Percentiles rank a stretch among this genome's conserved stretches.
Conservation (phyloP, 2,888 invertebrate genomes). For the Polydrusus pterygomalis region DNA sequence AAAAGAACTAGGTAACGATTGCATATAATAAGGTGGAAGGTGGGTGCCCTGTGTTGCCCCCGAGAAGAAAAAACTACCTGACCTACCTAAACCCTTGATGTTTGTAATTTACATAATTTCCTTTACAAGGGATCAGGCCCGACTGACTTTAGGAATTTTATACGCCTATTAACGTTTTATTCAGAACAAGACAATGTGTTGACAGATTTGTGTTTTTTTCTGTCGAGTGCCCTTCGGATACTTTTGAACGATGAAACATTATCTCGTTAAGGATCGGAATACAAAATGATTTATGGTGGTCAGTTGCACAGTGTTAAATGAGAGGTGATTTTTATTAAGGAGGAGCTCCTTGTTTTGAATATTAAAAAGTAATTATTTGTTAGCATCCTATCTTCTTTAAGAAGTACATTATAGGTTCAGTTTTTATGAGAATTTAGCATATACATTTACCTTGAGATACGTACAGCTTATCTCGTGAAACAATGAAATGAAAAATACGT, state of each 20-base stretch:
- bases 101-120: constrained; percentile 44
- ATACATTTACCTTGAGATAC: no score
- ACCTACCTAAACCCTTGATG: constrained; percentile 5
- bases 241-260: constrained; percentile 22
- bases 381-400: no score
- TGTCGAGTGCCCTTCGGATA: constrained; percentile 3
- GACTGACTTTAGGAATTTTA: constrained; percentile 35
- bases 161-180: constrained; percentile 44
- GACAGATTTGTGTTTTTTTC: constrained; percentile 42
- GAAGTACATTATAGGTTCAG: no score
- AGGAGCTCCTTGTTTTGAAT: no score
- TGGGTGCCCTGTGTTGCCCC: not conserved
- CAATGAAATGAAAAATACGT: no score
- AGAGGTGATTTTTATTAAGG: no score
- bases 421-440: no score
- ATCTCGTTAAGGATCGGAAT: constrained; percentile 31
- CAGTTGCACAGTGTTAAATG: constrained; percentile 12
- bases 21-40: no score
- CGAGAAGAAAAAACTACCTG: constrained; percentile 15
- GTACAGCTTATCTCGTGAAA: no score
- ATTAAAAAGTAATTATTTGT: no score
- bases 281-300: constrained; percentile 29
- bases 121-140: constrained; percentile 42
- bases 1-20: no score
- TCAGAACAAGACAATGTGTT: constrained; percentile 44